Evolutionary conservation across 1,140 invertebrate genomes (phyloP).

Genomic region (Dreissena rostriformis): DNA sequence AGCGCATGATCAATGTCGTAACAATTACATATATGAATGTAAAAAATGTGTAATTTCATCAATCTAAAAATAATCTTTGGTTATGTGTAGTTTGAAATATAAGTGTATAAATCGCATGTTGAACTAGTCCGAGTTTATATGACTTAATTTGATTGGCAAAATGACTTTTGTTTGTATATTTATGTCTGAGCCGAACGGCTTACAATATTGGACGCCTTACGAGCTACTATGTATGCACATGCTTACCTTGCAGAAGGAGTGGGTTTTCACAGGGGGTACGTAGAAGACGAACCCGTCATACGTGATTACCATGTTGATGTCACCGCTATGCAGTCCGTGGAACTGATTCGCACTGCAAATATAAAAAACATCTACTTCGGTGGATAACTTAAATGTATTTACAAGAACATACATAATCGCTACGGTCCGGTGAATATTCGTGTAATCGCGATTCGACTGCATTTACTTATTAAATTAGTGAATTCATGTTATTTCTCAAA

Average conservation of each 20-base stretch:
- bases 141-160: too few species aligned
- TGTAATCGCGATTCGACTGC: not conserved
- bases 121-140: too few species aligned
- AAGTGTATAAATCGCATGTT: too few species aligned
- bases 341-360: slow-evolving; percentile 23
- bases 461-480: not conserved
- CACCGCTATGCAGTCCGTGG: not conserved
- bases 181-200: too few species aligned
- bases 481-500: not conserved
- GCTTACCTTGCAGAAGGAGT: not conserved
- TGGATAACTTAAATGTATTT: not conserved
- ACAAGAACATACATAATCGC: not conserved
- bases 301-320: slow-evolving; percentile 16
- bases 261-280: slow-evolving; percentile 10
- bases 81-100: too few species aligned
- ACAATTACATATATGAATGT: too few species aligned
- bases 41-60: too few species aligned
- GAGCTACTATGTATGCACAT: not conserved
- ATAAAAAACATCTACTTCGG: not conserved
- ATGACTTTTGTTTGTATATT: too few species aligned
- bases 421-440: not conserved
- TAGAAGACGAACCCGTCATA: slow-evolving; percentile 26
- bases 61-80: too few species aligned
- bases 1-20: too few species aligned
- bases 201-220: too few species aligned